phyloP scores from a whole-genome alignment of 2,888 invertebrate species.

The Oscheius sp. region DNA sequence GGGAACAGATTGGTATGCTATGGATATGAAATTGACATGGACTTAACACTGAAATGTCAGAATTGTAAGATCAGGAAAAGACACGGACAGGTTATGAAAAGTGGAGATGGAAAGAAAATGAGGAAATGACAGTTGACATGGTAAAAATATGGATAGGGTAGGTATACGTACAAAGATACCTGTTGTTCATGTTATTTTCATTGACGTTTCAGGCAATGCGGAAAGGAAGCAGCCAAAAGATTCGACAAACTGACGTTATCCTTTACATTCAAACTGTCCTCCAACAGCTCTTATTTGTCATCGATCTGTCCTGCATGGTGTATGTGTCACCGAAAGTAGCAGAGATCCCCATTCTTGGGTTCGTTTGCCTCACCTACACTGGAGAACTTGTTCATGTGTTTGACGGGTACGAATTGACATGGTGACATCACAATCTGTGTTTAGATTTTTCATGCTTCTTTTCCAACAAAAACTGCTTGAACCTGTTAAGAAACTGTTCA shows the following conservation, averaged over 20 bases:
- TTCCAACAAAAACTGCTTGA: constrained; percentile 1
- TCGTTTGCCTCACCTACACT: not conserved
- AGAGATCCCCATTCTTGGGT: not conserved
- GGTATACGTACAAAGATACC: too few relatives aligned
- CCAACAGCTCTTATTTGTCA: not conserved
- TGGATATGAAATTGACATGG: not conserved
- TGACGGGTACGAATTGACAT: not conserved
- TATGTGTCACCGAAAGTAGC: not conserved
- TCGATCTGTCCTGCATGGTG: not conserved
- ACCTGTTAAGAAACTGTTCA: constrained; percentile 3
- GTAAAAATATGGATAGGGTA: too few relatives aligned
- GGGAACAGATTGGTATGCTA: not conserved
- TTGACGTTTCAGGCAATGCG: too few relatives aligned
- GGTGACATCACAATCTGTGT: too few relatives aligned
- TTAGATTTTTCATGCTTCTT: not conserved
- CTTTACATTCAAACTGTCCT: not conserved
- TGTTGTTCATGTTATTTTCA: too few relatives aligned
- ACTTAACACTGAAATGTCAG: too few relatives aligned
- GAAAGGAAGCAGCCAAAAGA: not conserved
- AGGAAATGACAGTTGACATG: too few relatives aligned
- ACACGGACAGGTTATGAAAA: too few relatives aligned
- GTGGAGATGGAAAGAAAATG: too few relatives aligned
- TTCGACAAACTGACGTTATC: not conserved
- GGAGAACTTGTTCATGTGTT: constrained; percentile 4
- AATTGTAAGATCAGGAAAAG: too few relatives aligned